Conservation (phyloP, 2,797 vertebrate species). For the Steatocranus sp. region DNA sequence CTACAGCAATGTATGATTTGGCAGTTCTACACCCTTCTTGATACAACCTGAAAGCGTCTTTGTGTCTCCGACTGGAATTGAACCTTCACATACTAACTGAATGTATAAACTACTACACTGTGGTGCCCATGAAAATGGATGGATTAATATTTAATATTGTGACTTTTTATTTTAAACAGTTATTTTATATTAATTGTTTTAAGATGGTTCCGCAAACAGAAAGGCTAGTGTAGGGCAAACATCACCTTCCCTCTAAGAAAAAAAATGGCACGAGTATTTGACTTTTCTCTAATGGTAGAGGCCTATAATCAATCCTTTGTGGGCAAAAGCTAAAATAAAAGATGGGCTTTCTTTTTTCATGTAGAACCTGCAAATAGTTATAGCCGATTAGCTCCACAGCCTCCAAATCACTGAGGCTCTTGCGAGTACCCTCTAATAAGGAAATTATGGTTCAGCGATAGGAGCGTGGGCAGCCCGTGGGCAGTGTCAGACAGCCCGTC, state of each 20-base stretch:
- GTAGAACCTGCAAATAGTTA: background rate
- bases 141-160: background rate
- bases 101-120: background rate
- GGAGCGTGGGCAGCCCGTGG: background rate
- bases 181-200: background rate
- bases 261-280: background rate
- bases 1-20: accelerated
- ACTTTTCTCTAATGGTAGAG: background rate
- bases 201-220: background rate
- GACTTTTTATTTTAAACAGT: background rate
- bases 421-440: background rate
- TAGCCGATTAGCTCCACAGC: background rate
- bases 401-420: background rate
- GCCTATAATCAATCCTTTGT: background rate
- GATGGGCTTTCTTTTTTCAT: background rate
- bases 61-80: background rate
- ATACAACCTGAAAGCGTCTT: background rate
- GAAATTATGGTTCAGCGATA: background rate
- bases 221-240: background rate
- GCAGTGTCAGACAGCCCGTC: background rate
- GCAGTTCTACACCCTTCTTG: background rate
- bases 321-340: background rate
- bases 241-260: background rate
- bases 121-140: background rate
- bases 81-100: background rate